A percentile compares a stretch with the other conserved stretches of the same genome.
Evolutionary conservation across 2,888 invertebrate genomes (phyloP).

Genomic region (Noctua pronuba): DNA sequence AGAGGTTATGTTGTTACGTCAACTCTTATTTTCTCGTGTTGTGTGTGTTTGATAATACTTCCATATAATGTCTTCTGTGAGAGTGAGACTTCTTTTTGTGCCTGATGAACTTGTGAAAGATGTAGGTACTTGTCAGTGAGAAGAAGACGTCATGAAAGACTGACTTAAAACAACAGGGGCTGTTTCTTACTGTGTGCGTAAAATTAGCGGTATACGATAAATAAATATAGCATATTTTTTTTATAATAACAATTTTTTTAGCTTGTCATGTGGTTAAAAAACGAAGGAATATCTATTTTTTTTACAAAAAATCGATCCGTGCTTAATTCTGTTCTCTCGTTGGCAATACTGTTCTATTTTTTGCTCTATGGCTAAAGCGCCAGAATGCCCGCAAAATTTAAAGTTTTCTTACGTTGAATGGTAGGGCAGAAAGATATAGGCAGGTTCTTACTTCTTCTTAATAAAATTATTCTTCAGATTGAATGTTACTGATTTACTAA

Average conservation of each 20-base stretch:
- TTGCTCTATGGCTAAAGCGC: background rate
- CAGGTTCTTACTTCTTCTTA: too few relatives aligned
- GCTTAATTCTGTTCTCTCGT: background rate
- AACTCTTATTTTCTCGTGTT: background rate
- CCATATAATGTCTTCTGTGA: too few relatives aligned
- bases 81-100: background rate
- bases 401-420: background rate
- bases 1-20: slow-evolving; percentile 38
- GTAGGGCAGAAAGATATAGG: too few relatives aligned
- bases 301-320: background rate
- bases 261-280: background rate
- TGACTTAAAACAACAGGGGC: background rate
- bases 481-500: background rate
- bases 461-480: too few relatives aligned
- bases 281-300: too few relatives aligned
- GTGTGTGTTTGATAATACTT: background rate
- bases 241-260: too few relatives aligned
- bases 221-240: background rate
- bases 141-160: background rate
- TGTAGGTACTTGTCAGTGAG: background rate
- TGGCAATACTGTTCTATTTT: background rate
- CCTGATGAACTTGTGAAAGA: background rate
- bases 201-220: background rate
- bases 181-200: background rate
- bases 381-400: background rate